Base-by-base conservation (phyloP, 2,888 invertebrate genomes). In the Anticlea derivata region DNA sequence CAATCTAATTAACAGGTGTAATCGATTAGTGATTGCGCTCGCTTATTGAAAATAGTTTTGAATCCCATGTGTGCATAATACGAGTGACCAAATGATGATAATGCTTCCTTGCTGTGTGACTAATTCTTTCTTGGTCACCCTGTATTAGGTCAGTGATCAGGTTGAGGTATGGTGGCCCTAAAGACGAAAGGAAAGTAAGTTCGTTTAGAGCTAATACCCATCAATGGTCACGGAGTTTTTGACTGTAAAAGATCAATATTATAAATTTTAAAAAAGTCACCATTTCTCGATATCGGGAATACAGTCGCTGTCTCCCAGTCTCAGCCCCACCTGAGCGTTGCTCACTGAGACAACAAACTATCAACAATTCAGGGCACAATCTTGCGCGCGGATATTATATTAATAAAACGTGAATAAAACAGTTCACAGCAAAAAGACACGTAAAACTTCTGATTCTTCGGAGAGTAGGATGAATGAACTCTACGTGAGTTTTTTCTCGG, bases 341-440 rank as follows among this genome's bases (percentile, higher is more conserved):
- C 29, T 51, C 45, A 45, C 55, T 41, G 62, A 65, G 41, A 65
- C 60, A 70, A 70, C 70, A 55, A 61, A 53, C 65, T 65, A 75
- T 77, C 72, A 75, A 78, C 76, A 76, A 77, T 78, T 73, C 75
- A 75, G 50, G 23, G 56, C 58, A 61, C 70, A 75, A 70, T 70
- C 72, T 74, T 60, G 61, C 45, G 56, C 64, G 47, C 47, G 61
- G 52, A 57, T 75, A 70, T 68, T 66, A 69, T 69, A 73, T 70
- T 66, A 73, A 73, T 70, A 73, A 66, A 65, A 48, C 41, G 4
- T 41, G 40, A 41, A 41, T 31, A 30, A 33, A 41, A 60, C 46
- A 65, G 40, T 50, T 54, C 40, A 45, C 48, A 50, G 62, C 55
- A 55, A 61, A 59, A 56, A 40, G 46, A 60, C 58, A 55, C 23